phyloP scores from a whole-genome alignment of 2,797 vertebrate species.

The Carapus acus region DNA sequence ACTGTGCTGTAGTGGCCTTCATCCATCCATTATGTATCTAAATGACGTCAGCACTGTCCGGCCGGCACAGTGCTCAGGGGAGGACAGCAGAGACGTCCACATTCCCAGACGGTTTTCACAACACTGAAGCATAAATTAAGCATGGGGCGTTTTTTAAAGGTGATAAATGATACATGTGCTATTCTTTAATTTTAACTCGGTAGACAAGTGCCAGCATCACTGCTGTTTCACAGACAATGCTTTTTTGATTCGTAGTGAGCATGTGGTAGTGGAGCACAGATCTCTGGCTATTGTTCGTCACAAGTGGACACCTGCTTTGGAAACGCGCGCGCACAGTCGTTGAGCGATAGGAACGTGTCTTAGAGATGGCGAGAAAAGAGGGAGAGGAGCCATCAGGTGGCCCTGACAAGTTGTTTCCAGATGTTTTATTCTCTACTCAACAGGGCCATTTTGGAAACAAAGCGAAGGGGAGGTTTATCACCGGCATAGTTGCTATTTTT shows the following conservation, averaged over 20 bases:
- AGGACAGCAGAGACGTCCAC: not conserved
- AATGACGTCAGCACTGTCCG: conserved; percentile 1
- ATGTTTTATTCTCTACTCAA: conserved; percentile 50
- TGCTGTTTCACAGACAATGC: too few species aligned
- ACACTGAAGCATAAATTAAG: too few species aligned
- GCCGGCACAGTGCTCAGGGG: not conserved
- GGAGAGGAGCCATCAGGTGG: conserved; percentile 49
- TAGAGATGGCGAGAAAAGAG: conserved; percentile 22
- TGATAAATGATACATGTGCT: too few species aligned
- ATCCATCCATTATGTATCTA: conserved; percentile 10
- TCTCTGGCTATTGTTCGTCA: too few species aligned
- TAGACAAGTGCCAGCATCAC: not conserved
- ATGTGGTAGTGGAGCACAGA: too few species aligned
- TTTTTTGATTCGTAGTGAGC: too few species aligned
- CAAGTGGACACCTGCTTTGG: too few species aligned
- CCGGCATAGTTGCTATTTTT: conserved; percentile 3
- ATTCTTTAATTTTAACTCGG: conserved; percentile 2
- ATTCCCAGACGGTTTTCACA: too few species aligned
- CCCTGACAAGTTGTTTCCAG: conserved; percentile 47
- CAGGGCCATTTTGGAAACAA: conserved; percentile 24
- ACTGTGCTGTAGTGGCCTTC: not conserved
- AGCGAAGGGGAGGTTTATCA: conserved; percentile 30
- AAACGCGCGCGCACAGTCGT: too few species aligned
- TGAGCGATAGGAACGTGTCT: too few species aligned
- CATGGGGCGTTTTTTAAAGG: too few species aligned